Base-by-base conservation (phyloP, 2,113 vertebrate species). In the Upupa epops region DNA sequence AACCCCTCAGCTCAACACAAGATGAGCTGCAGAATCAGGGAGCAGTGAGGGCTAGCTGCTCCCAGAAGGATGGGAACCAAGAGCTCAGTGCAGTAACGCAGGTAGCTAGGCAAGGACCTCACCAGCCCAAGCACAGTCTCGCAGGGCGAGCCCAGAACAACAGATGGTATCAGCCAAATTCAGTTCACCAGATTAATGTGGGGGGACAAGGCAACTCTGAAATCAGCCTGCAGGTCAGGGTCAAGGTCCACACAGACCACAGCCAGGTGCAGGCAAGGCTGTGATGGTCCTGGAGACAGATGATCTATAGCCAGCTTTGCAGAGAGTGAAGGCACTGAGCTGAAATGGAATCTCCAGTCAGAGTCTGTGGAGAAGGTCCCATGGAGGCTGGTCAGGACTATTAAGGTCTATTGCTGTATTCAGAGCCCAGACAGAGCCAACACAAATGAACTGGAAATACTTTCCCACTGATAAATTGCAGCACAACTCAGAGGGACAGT, bases 101-200 rank as follows among this genome's bases (percentile, higher is more conserved):
- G 42, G 22, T 6, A 58, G 40, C 54, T 32, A 26, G 19, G 22
- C 37, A 58, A 19, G 78, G 69, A 42, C 26, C 13, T 68, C 83
- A n/a, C 14, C 40, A 36, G 68, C 19, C 46, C 3, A 0, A 29
- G 32, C 58, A 42, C 22, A 48, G 77, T 28, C 34, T 54, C 55
- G 13, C 1, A 2, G 32, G 28, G 7, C 12, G 40, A 17, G 34
- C 24, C 49, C 4, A 5, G 29, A 40, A 55, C 0, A 0, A 32
- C 61, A 26, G 28, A 49, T 26, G 45, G 59, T 25, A 72, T 6
- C 49, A 34, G 54, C 11, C 4, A 24, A n/a, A 29, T 18, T 46
- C 24, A 29, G 46, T 45, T 0, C 1, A 3, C 42, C 42, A 26
- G 42, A 11, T 5, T 9, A 17, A 22, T 1, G 1, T 32, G 49